Conservation (phyloP, 2,888 invertebrate species). For the Amphiduros pacificus region DNA sequence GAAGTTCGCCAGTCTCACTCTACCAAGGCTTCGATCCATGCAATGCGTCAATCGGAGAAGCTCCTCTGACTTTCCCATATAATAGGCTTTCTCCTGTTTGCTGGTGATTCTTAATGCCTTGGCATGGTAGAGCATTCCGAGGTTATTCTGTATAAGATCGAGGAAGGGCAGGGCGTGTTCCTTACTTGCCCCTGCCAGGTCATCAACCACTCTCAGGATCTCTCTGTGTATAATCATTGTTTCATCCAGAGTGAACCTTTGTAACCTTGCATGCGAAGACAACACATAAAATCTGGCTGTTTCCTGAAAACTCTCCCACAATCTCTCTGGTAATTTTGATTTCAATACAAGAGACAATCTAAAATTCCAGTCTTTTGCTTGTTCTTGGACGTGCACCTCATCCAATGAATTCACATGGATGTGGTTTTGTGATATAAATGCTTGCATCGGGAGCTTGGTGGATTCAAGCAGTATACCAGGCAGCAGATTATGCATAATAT, state of each 20-base stretch:
- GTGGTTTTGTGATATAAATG: no score
- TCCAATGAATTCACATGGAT: no score
- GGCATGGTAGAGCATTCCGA: neutral
- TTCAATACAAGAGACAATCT: neutral
- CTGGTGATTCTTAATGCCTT: no score
- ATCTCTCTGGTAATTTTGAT: neutral
- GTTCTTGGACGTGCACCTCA: no score
- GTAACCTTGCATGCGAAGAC: neutral
- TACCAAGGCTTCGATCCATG: neutral
- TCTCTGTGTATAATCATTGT: neutral
- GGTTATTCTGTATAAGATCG: neutral
- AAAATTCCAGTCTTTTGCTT: no score
- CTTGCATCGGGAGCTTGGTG: neutral
- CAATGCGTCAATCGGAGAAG: no score
- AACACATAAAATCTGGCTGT: neutral
- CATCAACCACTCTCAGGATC: neutral
- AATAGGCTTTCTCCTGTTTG: no score
- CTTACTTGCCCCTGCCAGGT: neutral
- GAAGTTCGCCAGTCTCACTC: neutral
- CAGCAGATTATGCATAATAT: neutral
- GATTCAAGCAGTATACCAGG: neutral
- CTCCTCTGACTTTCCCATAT: no score
- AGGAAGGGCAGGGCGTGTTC: no score
- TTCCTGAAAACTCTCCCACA: neutral
- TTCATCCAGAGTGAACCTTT: neutral